Base-by-base conservation (phyloP, 1,140 invertebrate species). In the Drosophila truncata region DNA sequence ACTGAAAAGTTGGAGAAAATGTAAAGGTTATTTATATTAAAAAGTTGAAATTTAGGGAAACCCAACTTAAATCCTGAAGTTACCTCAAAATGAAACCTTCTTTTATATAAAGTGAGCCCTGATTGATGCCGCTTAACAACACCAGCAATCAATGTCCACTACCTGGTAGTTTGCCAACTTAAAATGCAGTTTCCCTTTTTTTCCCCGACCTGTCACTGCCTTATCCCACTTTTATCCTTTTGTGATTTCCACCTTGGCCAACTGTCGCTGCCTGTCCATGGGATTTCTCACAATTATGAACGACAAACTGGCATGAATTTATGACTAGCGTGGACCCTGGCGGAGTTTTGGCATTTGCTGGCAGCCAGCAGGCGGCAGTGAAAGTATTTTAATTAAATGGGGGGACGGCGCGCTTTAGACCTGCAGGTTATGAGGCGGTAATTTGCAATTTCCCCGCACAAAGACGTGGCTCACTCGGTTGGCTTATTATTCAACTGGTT, bases 371-470 rank as follows among this genome's bases (percentile, higher is more conserved):
- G 83, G 58, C 72, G 79, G 58, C 71, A 88, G 84, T 88, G 84
- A 88, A 88, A 88, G 84, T 88, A 85, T 85, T 85, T 81, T 90
- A 88, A 88, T 91, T 81, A 71, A 85, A 80, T 77, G 65, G 49
- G 25, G 25, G 49, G 41, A 76, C 66, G 70, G 58, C 58, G 70
- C 42, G 49, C 49, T 37, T 55, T 54, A 58, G 65, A 81, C 57
- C 85, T 71, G 81, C 61, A 64, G 84, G 81, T 84, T 90, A 81
- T 90, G 78, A 81, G 73, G 58, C 62, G 73, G 84, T 62, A 88
- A 90, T 88, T 88, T 85, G 85, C 85, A 88, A 88, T 88, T 85
- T 90, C 73, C 80, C 79, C 71, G 60, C 35, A 41, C 49, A 63
- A 39, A 67, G 73, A 71, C 66, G 31, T 49, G 76, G 58, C 81